Conservation (phyloP, 2,888 invertebrate genomes). For the Criorhina ranunculi region DNA sequence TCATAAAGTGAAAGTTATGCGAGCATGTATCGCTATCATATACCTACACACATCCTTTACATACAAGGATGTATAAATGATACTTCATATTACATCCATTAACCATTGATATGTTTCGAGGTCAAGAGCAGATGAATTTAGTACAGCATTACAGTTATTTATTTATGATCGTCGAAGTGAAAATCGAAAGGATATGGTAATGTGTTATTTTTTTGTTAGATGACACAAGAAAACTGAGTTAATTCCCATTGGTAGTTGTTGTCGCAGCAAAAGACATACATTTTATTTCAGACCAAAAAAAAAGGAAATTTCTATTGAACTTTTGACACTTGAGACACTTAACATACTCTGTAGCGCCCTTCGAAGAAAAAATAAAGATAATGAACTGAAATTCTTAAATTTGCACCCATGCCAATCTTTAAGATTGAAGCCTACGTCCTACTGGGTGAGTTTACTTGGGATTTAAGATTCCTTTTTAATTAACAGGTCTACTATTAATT, state of each 20-base stretch:
- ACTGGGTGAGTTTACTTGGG: too few relatives aligned
- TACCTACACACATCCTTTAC: neutral
- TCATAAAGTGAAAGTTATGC: constrained; percentile 67
- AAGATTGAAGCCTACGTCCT: too few relatives aligned
- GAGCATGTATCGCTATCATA: constrained; percentile 34
- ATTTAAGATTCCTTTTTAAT: too few relatives aligned
- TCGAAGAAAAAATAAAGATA: too few relatives aligned
- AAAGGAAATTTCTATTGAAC: neutral
- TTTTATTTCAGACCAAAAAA: neutral
- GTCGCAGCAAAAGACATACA: neutral
- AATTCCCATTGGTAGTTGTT: constrained; percentile 1
- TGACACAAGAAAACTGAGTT: constrained; percentile 4
- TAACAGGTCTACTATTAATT: too few relatives aligned
- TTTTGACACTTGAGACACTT: too few relatives aligned
- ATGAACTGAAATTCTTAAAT: too few relatives aligned
- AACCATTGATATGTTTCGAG: constrained; percentile 65
- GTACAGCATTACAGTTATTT: constrained; percentile 56
- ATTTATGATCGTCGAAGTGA: constrained; percentile 57
- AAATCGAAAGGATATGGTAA: constrained; percentile 52
- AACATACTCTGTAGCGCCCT: too few relatives aligned
- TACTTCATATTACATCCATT: constrained; percentile 58
- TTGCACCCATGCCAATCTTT: too few relatives aligned
- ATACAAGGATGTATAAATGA: constrained; percentile 11
- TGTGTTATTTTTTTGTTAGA: constrained; percentile 12
- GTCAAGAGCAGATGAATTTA: constrained; percentile 66